These are phyloP conservation scores for Conchocele bisecta DNA, from an alignment of 2,888 invertebrate genomes.

Conservation along the genomic window DNA sequence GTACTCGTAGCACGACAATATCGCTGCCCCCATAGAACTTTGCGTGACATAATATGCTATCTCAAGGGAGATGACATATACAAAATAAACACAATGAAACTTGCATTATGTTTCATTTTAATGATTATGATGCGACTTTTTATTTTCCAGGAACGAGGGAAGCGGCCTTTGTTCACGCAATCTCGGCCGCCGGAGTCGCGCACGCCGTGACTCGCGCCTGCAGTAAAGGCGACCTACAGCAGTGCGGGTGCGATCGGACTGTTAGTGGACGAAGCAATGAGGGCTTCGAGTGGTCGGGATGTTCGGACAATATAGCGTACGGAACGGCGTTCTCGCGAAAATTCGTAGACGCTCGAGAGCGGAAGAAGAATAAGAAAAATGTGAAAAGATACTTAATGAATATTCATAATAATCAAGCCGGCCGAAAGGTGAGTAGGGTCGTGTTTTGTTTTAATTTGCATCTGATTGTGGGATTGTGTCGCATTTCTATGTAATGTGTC, in stretches of 20 bases:
- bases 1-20: too few species aligned
- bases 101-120: neutral
- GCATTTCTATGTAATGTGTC: too few species aligned
- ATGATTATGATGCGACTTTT: too few species aligned
- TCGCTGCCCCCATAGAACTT: too few species aligned
- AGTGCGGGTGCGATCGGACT: conserved; percentile 95
- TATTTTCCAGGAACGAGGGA: conserved; percentile 93
- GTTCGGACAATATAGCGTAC: conserved; percentile 91
- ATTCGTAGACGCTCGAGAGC: conserved; percentile 95
- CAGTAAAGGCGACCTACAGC: conserved; percentile 93
- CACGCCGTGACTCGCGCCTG: conserved; percentile 95
- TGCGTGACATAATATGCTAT: too few species aligned
- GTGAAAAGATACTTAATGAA: conserved; percentile 96
- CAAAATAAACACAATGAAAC: too few species aligned
- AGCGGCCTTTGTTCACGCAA: conserved; percentile 97
- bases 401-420: conserved; percentile 97
- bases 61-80: too few species aligned
- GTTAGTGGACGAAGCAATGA: conserved; percentile 89
- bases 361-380: conserved; percentile 91
- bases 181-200: conserved; percentile 96
- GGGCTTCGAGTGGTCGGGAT: conserved; percentile 94
- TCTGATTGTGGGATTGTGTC: too few species aligned
- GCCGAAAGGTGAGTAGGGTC: conserved; percentile 90
- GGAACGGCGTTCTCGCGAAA: conserved; percentile 90
- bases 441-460: too few species aligned